Evolutionary conservation across 1,140 invertebrate genomes (phyloP).

Genomic region (Geopemphigus sp.): DNA sequence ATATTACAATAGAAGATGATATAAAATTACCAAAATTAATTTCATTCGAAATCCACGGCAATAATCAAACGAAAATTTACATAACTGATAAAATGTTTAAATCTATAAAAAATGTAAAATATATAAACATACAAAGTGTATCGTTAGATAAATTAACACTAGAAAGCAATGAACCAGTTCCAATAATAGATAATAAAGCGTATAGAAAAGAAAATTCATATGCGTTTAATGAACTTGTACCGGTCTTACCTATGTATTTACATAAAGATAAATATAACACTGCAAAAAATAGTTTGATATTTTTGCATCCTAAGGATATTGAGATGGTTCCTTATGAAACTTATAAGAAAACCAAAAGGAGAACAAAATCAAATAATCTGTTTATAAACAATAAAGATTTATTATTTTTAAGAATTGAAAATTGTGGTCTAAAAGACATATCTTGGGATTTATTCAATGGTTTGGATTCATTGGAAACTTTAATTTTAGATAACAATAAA

Average conservation of each 20-base stretch:
- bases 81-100: slow-evolving; percentile 35
- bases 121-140: slow-evolving; percentile 29
- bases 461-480: slow-evolving; percentile 60
- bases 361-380: slow-evolving; percentile 57
- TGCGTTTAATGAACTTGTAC: slow-evolving; percentile 29
- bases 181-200: background rate
- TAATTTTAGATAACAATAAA: slow-evolving; percentile 65
- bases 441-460: slow-evolving; percentile 71
- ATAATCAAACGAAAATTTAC: slow-evolving; percentile 6
- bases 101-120: slow-evolving; percentile 13
- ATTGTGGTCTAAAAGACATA: slow-evolving; percentile 63
- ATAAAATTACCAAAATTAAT: slow-evolving; percentile 21
- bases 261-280: background rate
- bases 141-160: slow-evolving; percentile 32
- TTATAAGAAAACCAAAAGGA: slow-evolving; percentile 58
- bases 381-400: slow-evolving; percentile 62
- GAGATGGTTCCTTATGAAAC: slow-evolving; percentile 66
- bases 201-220: slow-evolving; percentile 34
- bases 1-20: slow-evolving; percentile 25
- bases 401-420: slow-evolving; percentile 61
- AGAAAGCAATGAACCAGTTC: slow-evolving; percentile 32
- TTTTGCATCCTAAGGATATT: slow-evolving; percentile 30
- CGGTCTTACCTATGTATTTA: background rate
- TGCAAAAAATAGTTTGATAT: slow-evolving; percentile 25
- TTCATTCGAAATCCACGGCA: slow-evolving; percentile 32